phyloP scores from a whole-genome alignment of 1,140 invertebrate genomes.

The Brachystomella parvula region DNA sequence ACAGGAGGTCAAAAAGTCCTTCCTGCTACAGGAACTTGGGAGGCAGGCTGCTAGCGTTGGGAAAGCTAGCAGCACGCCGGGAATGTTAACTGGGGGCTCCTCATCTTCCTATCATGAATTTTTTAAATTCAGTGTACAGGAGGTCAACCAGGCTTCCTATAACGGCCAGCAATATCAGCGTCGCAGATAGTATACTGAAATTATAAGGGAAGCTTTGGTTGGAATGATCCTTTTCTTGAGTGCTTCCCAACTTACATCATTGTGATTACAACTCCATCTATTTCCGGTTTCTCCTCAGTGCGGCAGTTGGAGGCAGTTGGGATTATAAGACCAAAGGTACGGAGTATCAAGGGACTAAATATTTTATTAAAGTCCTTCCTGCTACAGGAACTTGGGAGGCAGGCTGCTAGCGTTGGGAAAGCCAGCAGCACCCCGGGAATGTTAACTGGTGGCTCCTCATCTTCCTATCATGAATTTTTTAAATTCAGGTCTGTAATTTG shows the following conservation, averaged over 20 bases:
- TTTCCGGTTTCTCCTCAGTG: slow-evolving; percentile 3
- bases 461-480: not conserved
- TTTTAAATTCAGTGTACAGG: not conserved
- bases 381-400: slow-evolving; percentile 14
- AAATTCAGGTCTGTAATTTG: not conserved
- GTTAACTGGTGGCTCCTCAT: not conserved
- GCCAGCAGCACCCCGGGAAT: not conserved
- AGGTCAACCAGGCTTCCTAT: not conserved
- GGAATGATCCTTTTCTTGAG: not conserved
- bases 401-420: not conserved
- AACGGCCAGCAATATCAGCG: not conserved
- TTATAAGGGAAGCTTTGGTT: not conserved
- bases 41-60: not conserved
- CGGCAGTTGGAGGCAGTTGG: slow-evolving; percentile 1
- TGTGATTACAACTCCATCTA: not conserved
- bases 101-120: not conserved
- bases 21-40: slow-evolving; percentile 10
- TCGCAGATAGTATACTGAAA: not conserved
- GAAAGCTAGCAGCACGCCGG: not conserved
- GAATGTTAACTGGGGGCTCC: not conserved
- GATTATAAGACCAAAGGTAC: not conserved
- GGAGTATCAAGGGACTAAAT: not conserved
- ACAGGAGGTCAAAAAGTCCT: not conserved
- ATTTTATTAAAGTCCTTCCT: not conserved
- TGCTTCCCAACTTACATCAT: slow-evolving; percentile 24